Percentiles rank a stretch among this genome's conserved stretches.
phyloP scores from a whole-genome alignment of 2,888 invertebrate species.

The Nomada flava region DNA sequence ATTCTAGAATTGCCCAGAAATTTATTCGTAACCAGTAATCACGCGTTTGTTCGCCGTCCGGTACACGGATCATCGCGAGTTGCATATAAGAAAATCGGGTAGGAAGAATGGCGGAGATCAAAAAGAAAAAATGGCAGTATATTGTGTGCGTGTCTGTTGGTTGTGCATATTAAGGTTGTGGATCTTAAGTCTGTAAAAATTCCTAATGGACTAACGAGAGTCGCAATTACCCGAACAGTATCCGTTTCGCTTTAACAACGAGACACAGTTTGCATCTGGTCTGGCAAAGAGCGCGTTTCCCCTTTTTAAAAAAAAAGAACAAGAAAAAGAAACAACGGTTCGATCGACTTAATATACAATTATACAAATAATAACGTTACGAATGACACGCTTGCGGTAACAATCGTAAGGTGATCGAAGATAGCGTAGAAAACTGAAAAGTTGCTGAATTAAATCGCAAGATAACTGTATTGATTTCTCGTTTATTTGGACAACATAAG shows the following conservation, averaged over 20 bases:
- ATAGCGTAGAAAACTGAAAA: background rate
- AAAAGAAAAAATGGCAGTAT: slow-evolving; percentile 52
- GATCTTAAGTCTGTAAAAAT: slow-evolving; percentile 47
- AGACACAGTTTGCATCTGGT: background rate
- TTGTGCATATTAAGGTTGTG: slow-evolving; percentile 43
- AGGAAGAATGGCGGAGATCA: slow-evolving; percentile 12
- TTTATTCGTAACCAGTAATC: background rate
- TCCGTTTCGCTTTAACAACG: slow-evolving; percentile 18
- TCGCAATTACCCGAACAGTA: slow-evolving; percentile 29
- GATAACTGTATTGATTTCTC: background rate
- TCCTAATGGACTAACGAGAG: slow-evolving; percentile 32
- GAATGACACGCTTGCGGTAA: background rate
- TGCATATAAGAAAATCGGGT: background rate
- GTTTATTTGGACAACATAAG: background rate
- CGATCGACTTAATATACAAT: background rate
- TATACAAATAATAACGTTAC: background rate
- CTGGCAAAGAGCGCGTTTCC: background rate
- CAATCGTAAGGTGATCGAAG: background rate
- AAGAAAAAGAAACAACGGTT: background rate
- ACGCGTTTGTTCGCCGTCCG: background rate
- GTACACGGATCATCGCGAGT: background rate
- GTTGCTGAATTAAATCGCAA: background rate
- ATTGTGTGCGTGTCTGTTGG: slow-evolving; percentile 57
- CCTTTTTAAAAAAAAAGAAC: background rate
- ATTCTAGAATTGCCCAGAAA: background rate